Evolutionary conservation across 2,113 vertebrate genomes (phyloP), one percentile per base, ranked within the genome.

Genomic region (Zeus faber): DNA sequence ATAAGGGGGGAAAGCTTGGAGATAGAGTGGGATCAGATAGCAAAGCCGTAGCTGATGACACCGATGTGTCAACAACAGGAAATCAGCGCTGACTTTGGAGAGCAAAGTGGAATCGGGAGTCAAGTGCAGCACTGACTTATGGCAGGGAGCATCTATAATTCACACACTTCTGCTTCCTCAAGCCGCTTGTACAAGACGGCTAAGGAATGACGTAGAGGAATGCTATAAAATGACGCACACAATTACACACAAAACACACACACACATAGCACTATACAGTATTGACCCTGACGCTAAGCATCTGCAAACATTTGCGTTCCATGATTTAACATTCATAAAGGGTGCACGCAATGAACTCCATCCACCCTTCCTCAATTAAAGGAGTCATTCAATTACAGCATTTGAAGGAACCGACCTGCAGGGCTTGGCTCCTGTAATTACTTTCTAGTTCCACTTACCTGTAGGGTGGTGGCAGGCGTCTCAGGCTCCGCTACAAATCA

Each of bases 401-500:
- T n/a, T n/a, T n/a, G n/a, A n/a, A n/a, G n/a, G n/a, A n/a, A n/a
- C n/a, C n/a, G n/a, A n/a, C n/a, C n/a, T n/a, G n/a, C n/a, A n/a
- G 62, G 60, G 70, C 58, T 48, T 6, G 6, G 14, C 43, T 14
- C 47, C n/a, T 64, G n/a, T n/a, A 68, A 77, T 52, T 22, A 57
- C 51, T 57, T 53, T 17, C 24, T 14, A 41, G 14, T 2, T 51
- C 26, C 40, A 47, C 54, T 18, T 0, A 24, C 56, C 23, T 70
- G 17, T 6, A 5, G 2, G 41, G 37, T 40, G 49, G 46, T 4
- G 11, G n/a, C 2, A 37, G 33, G 33, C 11, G n/a, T n/a, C 16
- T 14, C n/a, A 46, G 24, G 26, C 57, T 69, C 21, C 13, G 6
- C 33, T 58, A 54, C 65, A 52, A 65, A 71, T 78, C 69, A 65